Evolutionary conservation across 1,140 invertebrate genomes (phyloP), one percentile per base, ranked within the genome.

Genomic region (Cherax destructor): DNA sequence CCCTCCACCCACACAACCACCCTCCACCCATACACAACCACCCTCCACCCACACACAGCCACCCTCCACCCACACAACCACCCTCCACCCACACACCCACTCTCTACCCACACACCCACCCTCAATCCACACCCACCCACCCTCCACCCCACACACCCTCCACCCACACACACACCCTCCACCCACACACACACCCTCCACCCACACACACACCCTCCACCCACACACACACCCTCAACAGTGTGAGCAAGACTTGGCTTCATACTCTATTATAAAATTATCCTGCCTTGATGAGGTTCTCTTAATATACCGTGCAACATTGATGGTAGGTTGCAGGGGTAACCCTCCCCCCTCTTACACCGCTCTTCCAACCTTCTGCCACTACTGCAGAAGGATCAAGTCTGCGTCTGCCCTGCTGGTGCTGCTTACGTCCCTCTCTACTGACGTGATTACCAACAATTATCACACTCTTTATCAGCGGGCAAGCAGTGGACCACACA

Each of bases 381-480:
- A 49, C 18, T 49, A 24, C 47, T 2, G 0, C 18, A 21, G 24
- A 21, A 21, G 72, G 69, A 21, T 9, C 52, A 7, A 49, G 21
- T 74, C 24, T 3, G 0, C 69, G 16, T 24, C 69, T 30, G 2
- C 5, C 21, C 2, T 18, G 52, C 24, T 52, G 13, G 61, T 61
- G 59, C 30, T 41, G 30, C 30, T 88, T 88, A 88, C 77, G 86
- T 3, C 47, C 65, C 9, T 83, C 4, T 52, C 16, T 0, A 30
- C 11, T 83, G 59, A 50, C 78, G 61, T 81, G 86, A 88, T 88
- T 88, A 83, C 77, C 18, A 21, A 72, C 86, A 88, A 88, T 88
- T 88, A 88, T 88, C 86, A 88, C 86, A 88, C 86, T 16, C 81
- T 88, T 74, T 61, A 88, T 81, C 86, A 81, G 65, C 47, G 21